These are phyloP conservation scores for Galaxea fascicularis DNA, from an alignment of 92 coral and sea anemone genomes.

Conservation along the genomic window DNA sequence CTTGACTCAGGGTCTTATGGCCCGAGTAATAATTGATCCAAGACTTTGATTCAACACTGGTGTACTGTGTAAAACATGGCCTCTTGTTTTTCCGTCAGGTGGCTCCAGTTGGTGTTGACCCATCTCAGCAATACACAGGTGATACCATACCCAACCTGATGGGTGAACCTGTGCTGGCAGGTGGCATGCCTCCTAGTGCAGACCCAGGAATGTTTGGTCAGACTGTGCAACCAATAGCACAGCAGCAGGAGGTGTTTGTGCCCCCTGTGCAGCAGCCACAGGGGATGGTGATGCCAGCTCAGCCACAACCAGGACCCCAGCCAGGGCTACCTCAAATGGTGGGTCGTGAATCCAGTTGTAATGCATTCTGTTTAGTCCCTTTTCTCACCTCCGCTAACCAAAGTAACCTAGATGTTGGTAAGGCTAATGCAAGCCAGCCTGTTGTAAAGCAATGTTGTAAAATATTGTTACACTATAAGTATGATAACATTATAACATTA, in stretches of 20 bases:
- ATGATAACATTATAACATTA: too few species aligned
- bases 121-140: conserved; percentile 22
- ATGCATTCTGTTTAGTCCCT: too few species aligned
- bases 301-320: conserved; percentile 16
- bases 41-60: too few species aligned
- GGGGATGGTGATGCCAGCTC: conserved; percentile 32
- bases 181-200: conserved; percentile 22
- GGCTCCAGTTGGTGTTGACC: conserved; percentile 8
- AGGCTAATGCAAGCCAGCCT: too few species aligned
- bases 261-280: conserved; percentile 38
- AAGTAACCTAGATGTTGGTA: too few species aligned
- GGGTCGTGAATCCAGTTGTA: neutral
- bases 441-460: too few species aligned
- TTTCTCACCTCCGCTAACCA: too few species aligned
- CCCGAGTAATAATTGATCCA: too few species aligned
- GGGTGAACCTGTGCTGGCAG: conserved; percentile 36
- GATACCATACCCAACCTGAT: conserved; percentile 38
- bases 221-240: conserved; percentile 37
- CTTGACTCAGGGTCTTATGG: too few species aligned
- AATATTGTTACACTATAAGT: too few species aligned
- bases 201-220: conserved; percentile 53
- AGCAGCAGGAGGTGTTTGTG: conserved; percentile 59
- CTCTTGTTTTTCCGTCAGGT: neutral
- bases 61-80: neutral
- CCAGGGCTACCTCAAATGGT: conserved; percentile 41